These are phyloP conservation scores for Wiebesia pumilae DNA, from an alignment of 1,140 invertebrate genomes.

Conservation along the genomic window DNA sequence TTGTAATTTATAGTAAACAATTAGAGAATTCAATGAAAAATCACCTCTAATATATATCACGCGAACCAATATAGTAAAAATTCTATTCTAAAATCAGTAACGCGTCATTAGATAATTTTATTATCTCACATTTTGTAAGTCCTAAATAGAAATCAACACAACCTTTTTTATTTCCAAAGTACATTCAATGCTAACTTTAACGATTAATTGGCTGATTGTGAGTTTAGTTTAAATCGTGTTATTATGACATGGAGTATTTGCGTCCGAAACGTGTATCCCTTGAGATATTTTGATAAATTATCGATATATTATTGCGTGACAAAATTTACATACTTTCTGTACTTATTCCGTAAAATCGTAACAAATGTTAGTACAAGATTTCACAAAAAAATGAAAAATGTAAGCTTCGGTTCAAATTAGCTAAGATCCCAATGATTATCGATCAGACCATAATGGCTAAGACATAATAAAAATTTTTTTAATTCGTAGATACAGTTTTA, in stretches of 20 bases:
- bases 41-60: neutral
- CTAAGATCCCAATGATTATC: no score
- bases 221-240: no score
- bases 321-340: no score
- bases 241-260: no score
- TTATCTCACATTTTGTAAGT: neutral
- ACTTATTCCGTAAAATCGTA: no score
- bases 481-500: neutral
- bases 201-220: no score
- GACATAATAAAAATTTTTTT: neutral
- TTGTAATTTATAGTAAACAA: constrained; percentile 14
- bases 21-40: constrained; percentile 13
- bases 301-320: no score
- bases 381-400: no score
- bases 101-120: constrained; percentile 1
- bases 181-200: neutral
- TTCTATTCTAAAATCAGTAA: neutral
- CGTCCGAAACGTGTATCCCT: no score
- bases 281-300: no score
- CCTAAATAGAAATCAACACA: neutral
- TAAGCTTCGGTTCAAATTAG: no score
- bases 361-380: no score
- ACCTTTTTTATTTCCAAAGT: neutral
- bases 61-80: neutral
- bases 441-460: neutral